phyloP scores from a whole-genome alignment of 2,888 invertebrate genomes.

The Xestia sexstrigata region DNA sequence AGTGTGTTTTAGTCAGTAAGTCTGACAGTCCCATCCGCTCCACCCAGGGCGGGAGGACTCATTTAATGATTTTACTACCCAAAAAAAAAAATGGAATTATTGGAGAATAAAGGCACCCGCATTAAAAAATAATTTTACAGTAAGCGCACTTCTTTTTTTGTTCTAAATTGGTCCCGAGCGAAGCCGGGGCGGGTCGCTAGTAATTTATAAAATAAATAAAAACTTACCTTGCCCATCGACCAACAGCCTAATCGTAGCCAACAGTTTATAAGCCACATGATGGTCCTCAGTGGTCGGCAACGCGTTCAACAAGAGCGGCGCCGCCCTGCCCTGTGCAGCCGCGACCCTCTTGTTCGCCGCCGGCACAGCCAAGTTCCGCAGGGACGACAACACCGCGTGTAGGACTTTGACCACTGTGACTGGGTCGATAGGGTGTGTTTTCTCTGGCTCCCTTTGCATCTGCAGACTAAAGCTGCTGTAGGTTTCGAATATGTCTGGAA shows the following conservation, averaged over 20 bases:
- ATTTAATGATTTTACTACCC: too few species aligned
- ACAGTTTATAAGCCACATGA: conserved; percentile 96
- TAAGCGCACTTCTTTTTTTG: too few species aligned
- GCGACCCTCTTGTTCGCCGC: conserved; percentile 94
- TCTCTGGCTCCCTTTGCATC: conserved; percentile 69
- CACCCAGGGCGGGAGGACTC: too few species aligned
- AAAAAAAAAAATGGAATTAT: too few species aligned
- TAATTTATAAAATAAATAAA: not conserved
- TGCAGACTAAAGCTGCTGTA: conserved; percentile 74
- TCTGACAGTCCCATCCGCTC: too few species aligned
- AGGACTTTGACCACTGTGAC: conserved; percentile 87
- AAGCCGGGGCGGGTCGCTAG: too few species aligned
- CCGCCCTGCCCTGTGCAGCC: conserved; percentile 91
- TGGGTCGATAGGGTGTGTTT: conserved; percentile 68
- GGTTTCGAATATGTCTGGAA: conserved; percentile 82
- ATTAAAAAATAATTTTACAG: too few species aligned
- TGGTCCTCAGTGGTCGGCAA: conserved; percentile 93
- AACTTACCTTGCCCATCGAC: conserved; percentile 94
- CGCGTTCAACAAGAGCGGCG: conserved; percentile 91
- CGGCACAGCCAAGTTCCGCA: conserved; percentile 94
- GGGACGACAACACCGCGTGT: conserved; percentile 94
- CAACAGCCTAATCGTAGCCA: conserved; percentile 96
- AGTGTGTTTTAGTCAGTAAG: too few species aligned
- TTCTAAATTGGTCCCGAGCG: too few species aligned
- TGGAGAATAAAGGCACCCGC: too few species aligned